phyloP scores from a whole-genome alignment of 1,140 invertebrate species.

The Drosophila lowei region DNA sequence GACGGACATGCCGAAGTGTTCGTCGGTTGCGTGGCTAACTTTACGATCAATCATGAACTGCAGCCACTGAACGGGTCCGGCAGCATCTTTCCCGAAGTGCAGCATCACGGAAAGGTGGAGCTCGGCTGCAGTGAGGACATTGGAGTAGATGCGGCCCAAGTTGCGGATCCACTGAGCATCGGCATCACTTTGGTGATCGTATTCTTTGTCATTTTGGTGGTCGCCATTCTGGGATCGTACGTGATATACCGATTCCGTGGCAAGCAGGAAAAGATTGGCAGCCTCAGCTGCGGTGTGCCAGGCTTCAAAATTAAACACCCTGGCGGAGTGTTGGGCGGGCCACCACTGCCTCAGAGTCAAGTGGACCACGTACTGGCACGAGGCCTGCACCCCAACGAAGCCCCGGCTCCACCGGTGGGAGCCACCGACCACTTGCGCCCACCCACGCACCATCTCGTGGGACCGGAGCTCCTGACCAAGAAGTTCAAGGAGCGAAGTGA shows the following conservation, averaged over 20 bases:
- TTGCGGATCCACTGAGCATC: conserved; percentile 93
- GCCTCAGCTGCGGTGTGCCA: conserved; percentile 84
- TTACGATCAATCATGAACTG: conserved; percentile 93
- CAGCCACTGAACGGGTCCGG: conserved; percentile 95
- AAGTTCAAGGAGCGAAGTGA: conserved; percentile 93
- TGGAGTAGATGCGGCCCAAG: conserved; percentile 89
- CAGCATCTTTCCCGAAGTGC: conserved; percentile 89
- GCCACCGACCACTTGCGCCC: not conserved
- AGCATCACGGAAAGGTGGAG: conserved; percentile 88
- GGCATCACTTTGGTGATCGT: conserved; percentile 96
- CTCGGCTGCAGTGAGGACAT: conserved; percentile 88
- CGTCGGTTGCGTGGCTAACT: conserved; percentile 94
- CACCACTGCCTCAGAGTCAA: conserved; percentile 84
- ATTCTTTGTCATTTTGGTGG: conserved; percentile 94
- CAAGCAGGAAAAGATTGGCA: conserved; percentile 90
- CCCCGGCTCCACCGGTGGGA: conserved; percentile 25
- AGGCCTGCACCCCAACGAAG: conserved; percentile 71
- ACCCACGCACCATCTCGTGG: conserved; percentile 86
- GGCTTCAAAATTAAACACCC: conserved; percentile 87
- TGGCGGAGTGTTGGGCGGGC: conserved; percentile 84
- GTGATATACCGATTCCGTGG: conserved; percentile 93
- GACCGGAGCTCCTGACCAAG: conserved; percentile 91
- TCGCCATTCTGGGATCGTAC: conserved; percentile 94
- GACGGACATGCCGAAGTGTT: conserved; percentile 85
- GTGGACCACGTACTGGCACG: conserved; percentile 85